Percentiles rank a stretch among this genome's conserved stretches.
These are phyloP conservation scores for Carcinoscorpius rotundicauda DNA, from an alignment of 1,140 invertebrate genomes.

Conservation along the genomic window DNA sequence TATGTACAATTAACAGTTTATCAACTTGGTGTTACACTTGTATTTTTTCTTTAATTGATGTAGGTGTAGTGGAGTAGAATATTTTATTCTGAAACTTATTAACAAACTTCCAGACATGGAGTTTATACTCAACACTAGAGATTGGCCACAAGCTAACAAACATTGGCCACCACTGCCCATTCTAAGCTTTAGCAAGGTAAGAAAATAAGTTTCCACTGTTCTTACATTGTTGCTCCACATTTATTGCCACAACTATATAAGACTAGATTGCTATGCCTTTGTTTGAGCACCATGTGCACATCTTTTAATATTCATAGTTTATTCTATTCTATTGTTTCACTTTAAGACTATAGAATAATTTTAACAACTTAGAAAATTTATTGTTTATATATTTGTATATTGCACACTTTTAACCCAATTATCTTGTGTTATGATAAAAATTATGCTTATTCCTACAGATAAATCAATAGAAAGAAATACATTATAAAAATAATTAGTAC, in stretches of 20 bases:
- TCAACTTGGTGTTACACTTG: background rate
- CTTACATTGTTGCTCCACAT: background rate
- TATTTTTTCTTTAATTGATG: background rate
- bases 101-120: slow-evolving; percentile 67
- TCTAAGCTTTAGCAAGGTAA: slow-evolving; percentile 89
- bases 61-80: slow-evolving; percentile 78
- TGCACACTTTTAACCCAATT: no score
- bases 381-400: no score
- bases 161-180: slow-evolving; percentile 56
- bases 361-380: no score
- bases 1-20: background rate
- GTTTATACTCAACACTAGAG: slow-evolving; percentile 74
- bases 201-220: background rate
- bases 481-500: no score
- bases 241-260: slow-evolving; percentile 3
- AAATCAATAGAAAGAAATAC: no score
- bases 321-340: no score
- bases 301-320: no score
- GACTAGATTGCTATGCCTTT: background rate
- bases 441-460: no score
- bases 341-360: no score
- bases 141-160: slow-evolving; percentile 75
- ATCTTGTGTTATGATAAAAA: no score
- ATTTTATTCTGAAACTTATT: slow-evolving; percentile 56
- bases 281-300: no score